Base-by-base conservation (phyloP, 2,113 vertebrate genomes). In the Cygnus atratus region DNA sequence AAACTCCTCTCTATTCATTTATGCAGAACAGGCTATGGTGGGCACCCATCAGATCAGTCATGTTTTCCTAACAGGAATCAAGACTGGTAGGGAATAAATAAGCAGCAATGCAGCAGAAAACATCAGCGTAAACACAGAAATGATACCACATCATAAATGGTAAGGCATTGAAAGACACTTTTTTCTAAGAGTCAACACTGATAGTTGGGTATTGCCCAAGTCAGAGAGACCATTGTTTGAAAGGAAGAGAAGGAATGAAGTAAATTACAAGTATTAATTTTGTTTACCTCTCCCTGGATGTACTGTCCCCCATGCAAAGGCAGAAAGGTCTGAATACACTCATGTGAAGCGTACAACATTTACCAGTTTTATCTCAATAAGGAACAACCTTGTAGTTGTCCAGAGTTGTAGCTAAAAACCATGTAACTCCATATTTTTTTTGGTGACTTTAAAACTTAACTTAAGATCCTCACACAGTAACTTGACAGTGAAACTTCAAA, bases 91-190 rank as follows among this genome's bases (percentile, higher is more conserved):
- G 33, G 24, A 66, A 84, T 8, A 80, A 73, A 41, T 12, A 58
- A 74, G 28, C 28, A 5, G 3, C 10, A 68, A 84, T 18, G 5
- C 28, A 84, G 52, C 39, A 77, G 21, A 67, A 87, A 65, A 15
- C 44, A 24, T 41, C 46, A 67, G 52, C 26, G 37, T 21, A 75
- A 87, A 58, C 25, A 17, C 5, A 62, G 44, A 54, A 87, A 24
- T 2, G 0, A 5, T 54, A 74, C 5, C 1, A 10, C 13, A 75
- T 18, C 8, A 1, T 13, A 73, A 86, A 39, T 3, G 3, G 9
- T 25, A 62, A 84, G 50, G 35, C 35, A 58, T 11, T 54, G 85
- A 92, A 74, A 46, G 4, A 39, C 0, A 0, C 22, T 19, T 50
- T 75, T 89, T 91, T 71, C 19, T 37, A 84, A 28, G 13, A 17